phyloP scores from a whole-genome alignment of 2,113 vertebrate species.

The Chaenocephalus aceratus region DNA sequence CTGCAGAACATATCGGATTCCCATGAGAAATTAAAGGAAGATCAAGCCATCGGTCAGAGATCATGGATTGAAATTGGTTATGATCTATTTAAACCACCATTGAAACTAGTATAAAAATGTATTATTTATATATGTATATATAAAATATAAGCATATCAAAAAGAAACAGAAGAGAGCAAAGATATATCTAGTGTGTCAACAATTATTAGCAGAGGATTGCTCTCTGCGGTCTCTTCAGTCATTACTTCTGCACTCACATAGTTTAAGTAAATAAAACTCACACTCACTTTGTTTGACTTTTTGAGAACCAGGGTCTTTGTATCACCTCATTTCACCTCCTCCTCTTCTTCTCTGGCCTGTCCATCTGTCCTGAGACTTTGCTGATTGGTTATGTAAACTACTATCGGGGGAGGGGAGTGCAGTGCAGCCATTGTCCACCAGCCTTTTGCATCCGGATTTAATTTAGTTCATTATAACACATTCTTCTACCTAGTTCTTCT shows the following conservation, averaged over 20 bases:
- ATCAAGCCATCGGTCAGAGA: neutral
- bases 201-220: neutral
- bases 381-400: constrained; percentile 38
- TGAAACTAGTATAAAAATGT: neutral
- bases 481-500: neutral
- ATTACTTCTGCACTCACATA: neutral
- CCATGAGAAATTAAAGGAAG: neutral
- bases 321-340: constrained; percentile 24
- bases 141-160: no score
- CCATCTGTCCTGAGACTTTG: constrained; percentile 56
- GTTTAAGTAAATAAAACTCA: constrained; percentile 43
- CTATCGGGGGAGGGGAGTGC: constrained; percentile 25
- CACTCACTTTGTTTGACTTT: constrained; percentile 20
- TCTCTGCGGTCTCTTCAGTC: neutral
- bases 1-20: neutral
- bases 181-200: constrained; percentile 19
- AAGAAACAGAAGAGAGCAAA: neutral
- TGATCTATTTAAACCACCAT: neutral
- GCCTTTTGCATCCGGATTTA: constrained; percentile 12
- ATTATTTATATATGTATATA: no score
- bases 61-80: neutral
- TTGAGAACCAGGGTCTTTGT: constrained; percentile 24
- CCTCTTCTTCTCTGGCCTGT: constrained; percentile 36
- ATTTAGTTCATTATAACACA: neutral
- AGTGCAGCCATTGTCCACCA: constrained; percentile 31